Evolutionary conservation across 2,113 vertebrate species (phyloP), one percentile per base, ranked within the genome.

Genomic region (Formicarius rufipectus): DNA sequence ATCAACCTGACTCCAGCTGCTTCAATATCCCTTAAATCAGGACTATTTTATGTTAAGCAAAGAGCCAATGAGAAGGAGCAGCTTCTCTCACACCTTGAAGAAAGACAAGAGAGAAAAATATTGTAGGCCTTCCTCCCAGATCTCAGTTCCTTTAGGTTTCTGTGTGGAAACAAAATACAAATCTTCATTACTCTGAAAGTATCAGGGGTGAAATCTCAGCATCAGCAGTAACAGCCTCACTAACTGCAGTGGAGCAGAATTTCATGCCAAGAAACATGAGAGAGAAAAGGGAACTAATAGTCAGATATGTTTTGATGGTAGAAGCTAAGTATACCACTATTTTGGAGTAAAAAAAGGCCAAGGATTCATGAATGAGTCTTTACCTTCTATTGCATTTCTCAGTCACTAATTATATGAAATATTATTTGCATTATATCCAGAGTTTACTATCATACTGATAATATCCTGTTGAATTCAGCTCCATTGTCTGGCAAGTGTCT

Each of bases 21-120:
- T 96, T 96, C 96, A 62, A 69, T 73, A 67, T 94, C 42, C 53
- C 77, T 95, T 97, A 87, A 92, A 96, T 87, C 90, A 92, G 85
- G 49, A 30, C 67, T 96, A 92, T 84, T 96, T 93, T 47, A 68
- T 10, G 7, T 79, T 77, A 81, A 96, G 88, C 63, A 89, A 96
- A 67, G 74, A 60, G 59, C 81, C 81, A 94, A 75, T 95, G 63
- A 96, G 90, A 90, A 83, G 50, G 23, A 80, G 75, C 33, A 21
- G 50, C 27, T 90, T 86, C 59, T 86, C 45, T 76, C 22, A 37
- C 9, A 4, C 30, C 31, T 16, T 9, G 2, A 17, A 64, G 58
- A 72, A 91, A 56, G n/a, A 39, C 59, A 59, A 2, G 4, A 62
- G 30, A 30, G 27, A 84, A 87, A 60, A 33, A 49, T 33, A 14